phyloP scores from a whole-genome alignment of 2,888 invertebrate species.

The Synergus laeviventris region DNA sequence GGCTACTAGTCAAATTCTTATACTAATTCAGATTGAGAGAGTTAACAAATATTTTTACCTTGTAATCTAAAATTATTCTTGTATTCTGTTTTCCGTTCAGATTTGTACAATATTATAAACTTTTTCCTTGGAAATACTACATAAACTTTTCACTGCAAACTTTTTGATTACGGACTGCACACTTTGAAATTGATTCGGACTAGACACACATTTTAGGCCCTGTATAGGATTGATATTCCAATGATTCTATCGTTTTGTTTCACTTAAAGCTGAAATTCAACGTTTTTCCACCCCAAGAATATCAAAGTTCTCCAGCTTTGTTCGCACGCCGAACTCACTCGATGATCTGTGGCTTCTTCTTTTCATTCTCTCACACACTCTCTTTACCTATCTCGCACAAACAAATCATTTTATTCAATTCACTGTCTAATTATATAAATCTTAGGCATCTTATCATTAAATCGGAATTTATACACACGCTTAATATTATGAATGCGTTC shows the following conservation, averaged over 20 bases:
- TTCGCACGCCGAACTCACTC: constrained; percentile 15
- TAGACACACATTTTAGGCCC: too few relatives aligned
- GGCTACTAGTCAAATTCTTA: too few relatives aligned
- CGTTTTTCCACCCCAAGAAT: constrained; percentile 2
- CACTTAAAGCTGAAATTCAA: constrained; percentile 13
- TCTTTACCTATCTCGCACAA: constrained; percentile 29
- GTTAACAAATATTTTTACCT: too few relatives aligned
- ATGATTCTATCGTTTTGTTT: background rate
- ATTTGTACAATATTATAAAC: too few relatives aligned
- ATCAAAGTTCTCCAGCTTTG: constrained; percentile 9
- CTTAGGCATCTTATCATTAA: constrained; percentile 20
- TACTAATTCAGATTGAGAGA: too few relatives aligned
- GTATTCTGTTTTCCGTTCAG: too few relatives aligned
- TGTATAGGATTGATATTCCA: background rate
- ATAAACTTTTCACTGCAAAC: too few relatives aligned
- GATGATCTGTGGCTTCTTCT: constrained; percentile 23
- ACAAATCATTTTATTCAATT: constrained; percentile 25
- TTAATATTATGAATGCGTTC: constrained; percentile 16
- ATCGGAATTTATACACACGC: constrained; percentile 13
- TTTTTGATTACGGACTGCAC: too few relatives aligned
- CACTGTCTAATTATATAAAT: constrained; percentile 4
- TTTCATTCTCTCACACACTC: constrained; percentile 26
- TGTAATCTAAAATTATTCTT: too few relatives aligned
- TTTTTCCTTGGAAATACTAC: too few relatives aligned
- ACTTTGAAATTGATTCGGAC: too few relatives aligned